Evolutionary conservation across 2,797 vertebrate genomes (phyloP), one percentile per base, ranked within the genome.

Genomic region (Characodon lateralis): DNA sequence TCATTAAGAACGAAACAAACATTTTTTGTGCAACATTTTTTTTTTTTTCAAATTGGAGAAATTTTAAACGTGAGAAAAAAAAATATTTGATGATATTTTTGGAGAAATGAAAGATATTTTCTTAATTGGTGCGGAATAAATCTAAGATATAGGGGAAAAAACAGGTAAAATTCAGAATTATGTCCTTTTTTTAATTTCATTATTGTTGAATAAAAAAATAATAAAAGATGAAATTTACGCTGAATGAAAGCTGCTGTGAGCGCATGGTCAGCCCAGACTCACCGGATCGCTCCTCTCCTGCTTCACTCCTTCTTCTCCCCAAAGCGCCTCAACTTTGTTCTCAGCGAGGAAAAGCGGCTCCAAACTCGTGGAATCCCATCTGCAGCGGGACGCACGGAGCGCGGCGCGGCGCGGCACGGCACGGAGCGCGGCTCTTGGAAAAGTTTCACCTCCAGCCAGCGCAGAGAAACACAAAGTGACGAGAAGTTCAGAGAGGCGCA

Each of bases 241-340:
- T 1, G 16, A 16, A 18, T 20, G 12, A n/a, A 7, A 26, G n/a
- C 22, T 8, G n/a, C n/a, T 4, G n/a, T 1, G 41, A 70, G 68
- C 68, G 28, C 68, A 70, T 70, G 68, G 68, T 18, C 68, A 20
- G 66, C 10, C 5, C 18, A 1, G 39, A 72, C 70, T 72, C 70
- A 72, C 70, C n/a, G 31, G 48, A 16, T 51, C 70, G 50, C 26
- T n/a, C n/a, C 41, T 48, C 69, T 50, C 16, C 35, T 6, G 6
- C 20, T 10, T 35, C 16, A 39, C 39, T 66, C 63, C 35, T 41
- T 35, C 48, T 35, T 71, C 20, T 7, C 50, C 55, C 70, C 16
- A 22, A 53, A 41, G 61, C 61, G 31, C 20, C 63, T 51, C 48
- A 71, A 72, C 70, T 72, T 71, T 72, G 26, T 53, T 72, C 31